Evolutionary conservation across 2,113 vertebrate genomes (phyloP).

Genomic region (Phalacrocorax carbo): DNA sequence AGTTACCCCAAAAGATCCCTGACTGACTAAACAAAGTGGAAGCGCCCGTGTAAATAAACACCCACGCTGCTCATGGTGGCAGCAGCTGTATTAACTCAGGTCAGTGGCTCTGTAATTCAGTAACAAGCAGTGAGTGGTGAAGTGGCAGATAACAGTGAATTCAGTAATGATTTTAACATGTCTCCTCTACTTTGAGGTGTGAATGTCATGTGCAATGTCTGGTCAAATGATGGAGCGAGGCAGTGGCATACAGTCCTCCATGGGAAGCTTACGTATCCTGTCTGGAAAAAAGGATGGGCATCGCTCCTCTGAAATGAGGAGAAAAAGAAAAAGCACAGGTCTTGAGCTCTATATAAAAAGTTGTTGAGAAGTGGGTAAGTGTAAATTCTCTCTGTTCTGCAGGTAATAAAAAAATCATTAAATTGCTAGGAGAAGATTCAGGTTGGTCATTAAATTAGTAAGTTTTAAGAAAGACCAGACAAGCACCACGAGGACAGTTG

Average conservation of each 20-base stretch:
- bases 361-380: not conserved
- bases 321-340: not conserved
- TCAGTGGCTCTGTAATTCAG: not conserved
- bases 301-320: not conserved
- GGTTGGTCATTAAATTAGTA: not conserved
- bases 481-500: not conserved
- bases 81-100: not conserved
- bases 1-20: not conserved
- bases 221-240: not conserved
- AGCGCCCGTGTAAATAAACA: conserved; percentile 5
- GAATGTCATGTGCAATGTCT: not conserved
- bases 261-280: not conserved
- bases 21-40: not conserved
- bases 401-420: not conserved
- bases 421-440: not conserved
- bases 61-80: not conserved
- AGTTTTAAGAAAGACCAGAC: not conserved
- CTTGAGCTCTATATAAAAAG: not conserved
- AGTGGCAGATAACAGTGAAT: not conserved
- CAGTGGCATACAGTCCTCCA: not conserved
- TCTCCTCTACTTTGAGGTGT: not conserved
- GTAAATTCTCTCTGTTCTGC: not conserved
- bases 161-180: not conserved
- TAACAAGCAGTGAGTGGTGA: not conserved
- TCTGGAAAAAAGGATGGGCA: not conserved